These are phyloP conservation scores for Nibea albiflora DNA, from an alignment of 2,113 vertebrate species.

Conservation along the genomic window DNA sequence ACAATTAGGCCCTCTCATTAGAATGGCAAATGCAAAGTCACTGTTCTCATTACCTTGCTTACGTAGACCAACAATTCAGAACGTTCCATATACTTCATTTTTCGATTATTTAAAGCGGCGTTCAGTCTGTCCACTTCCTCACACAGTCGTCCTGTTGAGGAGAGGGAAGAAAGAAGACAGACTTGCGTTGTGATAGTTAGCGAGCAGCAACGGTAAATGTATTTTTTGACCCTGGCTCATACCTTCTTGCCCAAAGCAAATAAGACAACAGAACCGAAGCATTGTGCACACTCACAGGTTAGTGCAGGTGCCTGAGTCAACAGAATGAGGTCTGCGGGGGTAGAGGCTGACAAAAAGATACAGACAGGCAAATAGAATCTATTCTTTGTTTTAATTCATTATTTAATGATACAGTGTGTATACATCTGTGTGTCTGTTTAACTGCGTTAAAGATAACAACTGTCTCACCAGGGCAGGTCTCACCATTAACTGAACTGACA, in stretches of 20 bases:
- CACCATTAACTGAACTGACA: conserved; percentile 35
- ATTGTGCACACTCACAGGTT: conserved; percentile 52
- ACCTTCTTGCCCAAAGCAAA: conserved; percentile 63
- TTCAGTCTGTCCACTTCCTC: background rate
- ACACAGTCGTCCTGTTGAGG: conserved; percentile 13
- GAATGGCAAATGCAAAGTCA: background rate
- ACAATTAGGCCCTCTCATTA: background rate
- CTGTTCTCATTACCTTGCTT: background rate
- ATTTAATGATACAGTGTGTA: conserved; percentile 12
- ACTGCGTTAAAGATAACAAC: background rate
- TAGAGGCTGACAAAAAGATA: conserved; percentile 40
- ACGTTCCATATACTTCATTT: background rate
- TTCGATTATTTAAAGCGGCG: background rate
- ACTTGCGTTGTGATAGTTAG: conserved; percentile 2
- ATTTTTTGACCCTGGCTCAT: conserved; percentile 39
- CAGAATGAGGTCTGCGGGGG: conserved; percentile 66
- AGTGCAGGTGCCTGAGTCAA: conserved; percentile 49
- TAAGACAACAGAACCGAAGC: conserved; percentile 53
- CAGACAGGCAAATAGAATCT: conserved; percentile 21
- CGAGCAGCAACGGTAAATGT: conserved; percentile 39
- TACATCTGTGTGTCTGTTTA: background rate
- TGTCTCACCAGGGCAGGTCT: conserved; percentile 36
- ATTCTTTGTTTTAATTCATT: conserved; percentile 15
- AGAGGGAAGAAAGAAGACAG: conserved; percentile 6
- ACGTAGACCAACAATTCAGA: conserved; percentile 3